Evolutionary conservation across 2,113 vertebrate species (phyloP).

Genomic region (Ornithorhynchus anatinus): DNA sequence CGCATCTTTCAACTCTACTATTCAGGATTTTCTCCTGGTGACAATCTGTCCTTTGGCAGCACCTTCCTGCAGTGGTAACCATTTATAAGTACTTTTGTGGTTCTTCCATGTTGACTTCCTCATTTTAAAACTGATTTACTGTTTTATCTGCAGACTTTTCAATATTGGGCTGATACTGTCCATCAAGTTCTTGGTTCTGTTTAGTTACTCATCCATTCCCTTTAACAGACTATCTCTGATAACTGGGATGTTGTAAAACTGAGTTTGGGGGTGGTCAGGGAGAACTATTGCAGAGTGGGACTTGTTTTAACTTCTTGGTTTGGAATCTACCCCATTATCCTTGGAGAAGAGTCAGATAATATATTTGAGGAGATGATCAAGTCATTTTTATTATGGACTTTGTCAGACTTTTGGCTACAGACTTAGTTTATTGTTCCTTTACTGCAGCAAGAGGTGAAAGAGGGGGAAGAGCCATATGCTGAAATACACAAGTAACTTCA

Average conservation of each 20-base stretch:
- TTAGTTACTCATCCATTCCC: not conserved
- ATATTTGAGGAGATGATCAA: constrained; percentile 1
- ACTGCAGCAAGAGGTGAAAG: not conserved
- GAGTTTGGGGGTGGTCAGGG: not conserved
- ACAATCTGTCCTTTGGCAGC: not conserved
- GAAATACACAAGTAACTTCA: not conserved
- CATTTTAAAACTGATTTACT: constrained; percentile 32
- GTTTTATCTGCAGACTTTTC: not conserved
- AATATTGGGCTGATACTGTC: not conserved
- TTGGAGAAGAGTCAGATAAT: constrained; percentile 19
- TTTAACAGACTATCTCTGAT: not conserved
- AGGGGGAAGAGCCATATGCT: not conserved
- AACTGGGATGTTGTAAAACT: not conserved
- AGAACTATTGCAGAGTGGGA: not conserved
- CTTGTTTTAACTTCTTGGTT: constrained; percentile 4
- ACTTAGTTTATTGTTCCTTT: constrained; percentile 12
- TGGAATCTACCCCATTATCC: not conserved
- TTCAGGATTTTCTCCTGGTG: not conserved
- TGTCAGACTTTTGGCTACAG: not conserved
- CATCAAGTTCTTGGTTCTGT: constrained; percentile 3
- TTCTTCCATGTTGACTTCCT: constrained; percentile 3
- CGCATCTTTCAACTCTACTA: not conserved
- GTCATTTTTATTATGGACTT: constrained; percentile 13
- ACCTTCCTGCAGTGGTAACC: not conserved
- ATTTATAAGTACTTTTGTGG: constrained; percentile 16